Base-by-base conservation (phyloP, 1,140 invertebrate genomes). In the Phymorhynchus buccinoides region DNA sequence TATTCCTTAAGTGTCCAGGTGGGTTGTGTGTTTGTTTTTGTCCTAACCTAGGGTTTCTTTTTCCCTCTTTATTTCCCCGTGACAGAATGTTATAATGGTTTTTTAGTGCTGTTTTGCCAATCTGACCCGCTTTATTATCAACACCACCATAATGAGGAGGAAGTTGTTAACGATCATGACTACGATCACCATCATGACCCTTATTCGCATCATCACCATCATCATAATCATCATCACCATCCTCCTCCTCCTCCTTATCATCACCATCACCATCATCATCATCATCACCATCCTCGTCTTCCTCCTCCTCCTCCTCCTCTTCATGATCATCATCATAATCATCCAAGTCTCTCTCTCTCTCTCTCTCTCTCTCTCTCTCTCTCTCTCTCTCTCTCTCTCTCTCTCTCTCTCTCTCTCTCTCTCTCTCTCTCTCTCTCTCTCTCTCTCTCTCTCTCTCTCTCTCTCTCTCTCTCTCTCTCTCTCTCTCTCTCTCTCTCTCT, bases 351-450 rank as follows among this genome's bases (percentile, higher is more conserved):
- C 62, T 66, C 27, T 66, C 62, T 66, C 62, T 66, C 62, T 66
- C 9, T 66, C 62, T 66, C 9, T 9, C 48, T 52, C 48, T 52
- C 48, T 22, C 48, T 52, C 48, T 12, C 48, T 52, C 48, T 22
- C 48, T 9, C 48, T 22, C 62, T 66, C 9, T 66, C 62, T n/a
- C 62, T 66, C 62, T 66, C 62, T n/a, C 62, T 66, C 62, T 66
- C 62, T n/a, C 62, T 66, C 62, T 84, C 82, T 84, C 82, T 84
- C 82, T 73, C 66, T 84, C 82, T 84, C 82, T 84, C 68, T 84
- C 82, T 84, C 82, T 73, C 82, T 73, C 82, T 84, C 82, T 73
- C 82, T 84, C 82, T 84, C 82, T 68, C 81, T 62, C 62, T 83
- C 48, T 62, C 52, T 83, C 62, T 62, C 81, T 62, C 32, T 71